Evolutionary conservation across 37 sponge, comb jelly and placozoan species (phyloP), one percentile per base, ranked within the genome.

Genomic region (Halisarca cf. caerulea): DNA sequence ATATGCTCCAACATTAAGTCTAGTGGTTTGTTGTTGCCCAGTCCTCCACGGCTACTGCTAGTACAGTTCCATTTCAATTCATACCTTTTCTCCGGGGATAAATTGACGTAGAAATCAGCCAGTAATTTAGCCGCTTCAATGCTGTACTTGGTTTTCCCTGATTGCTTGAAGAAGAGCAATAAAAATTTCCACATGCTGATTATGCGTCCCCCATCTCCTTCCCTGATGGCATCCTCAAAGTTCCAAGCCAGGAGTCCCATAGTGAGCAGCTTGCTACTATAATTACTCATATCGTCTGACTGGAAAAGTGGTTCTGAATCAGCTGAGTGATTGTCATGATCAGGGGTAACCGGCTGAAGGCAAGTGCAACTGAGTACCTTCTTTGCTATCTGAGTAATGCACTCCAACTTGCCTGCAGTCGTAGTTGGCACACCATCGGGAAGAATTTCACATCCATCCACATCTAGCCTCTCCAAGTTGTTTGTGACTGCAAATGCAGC

Each of bases 141-240:
- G 5, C 39, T 27, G 72, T 82, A 82, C 24, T 82, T 82, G 5
- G 66, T 82, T 24, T 38, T 68, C 3, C 62, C 32, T 6, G 66
- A 20, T 5, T 20, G 23, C 2, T 57, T 51, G 58, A 73, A 72
- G 6, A 73, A 3, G 24, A 59, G 66, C 33, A 82, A 4, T 18
- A 82, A 21, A 70, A 37, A 82, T 41, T 38, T 20, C 82, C 82
- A 82, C 3, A 30, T 2, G 30, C 66, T 21, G 2, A 33, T 32
- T 14, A 82, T 58, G 24, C 66, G 4, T 2, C n/a, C 33, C 4
- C 66, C 82, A 61, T 82, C 82, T 58, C 66, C 66, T 73, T 82
- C 68, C 14, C 38, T 68, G 36, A 82, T 72, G 15, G 82, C 82
- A 82, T 82, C 82, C 37, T 28, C 68, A 9, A 82, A 82, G 24